Conservation (phyloP, 2,113 vertebrate species). For the Aythya baeri region DNA sequence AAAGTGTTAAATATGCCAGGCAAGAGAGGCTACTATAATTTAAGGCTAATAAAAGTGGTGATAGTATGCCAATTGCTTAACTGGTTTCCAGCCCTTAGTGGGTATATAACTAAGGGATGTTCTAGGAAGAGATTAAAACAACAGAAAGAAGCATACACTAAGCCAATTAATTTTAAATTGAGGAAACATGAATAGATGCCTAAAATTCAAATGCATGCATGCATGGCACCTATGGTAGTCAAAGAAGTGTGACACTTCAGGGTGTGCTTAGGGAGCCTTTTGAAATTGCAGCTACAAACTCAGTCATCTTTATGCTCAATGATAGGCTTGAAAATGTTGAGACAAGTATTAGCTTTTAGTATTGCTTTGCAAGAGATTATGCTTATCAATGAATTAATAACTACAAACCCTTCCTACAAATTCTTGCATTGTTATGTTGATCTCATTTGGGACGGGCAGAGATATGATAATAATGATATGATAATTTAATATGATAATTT, state of each 20-base stretch:
- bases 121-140: neutral
- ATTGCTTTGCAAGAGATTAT: neutral
- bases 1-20: neutral
- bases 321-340: neutral
- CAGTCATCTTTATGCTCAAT: neutral
- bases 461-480: neutral
- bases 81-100: neutral
- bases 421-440: neutral
- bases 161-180: neutral
- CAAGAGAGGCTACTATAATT: neutral
- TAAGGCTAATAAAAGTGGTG: neutral
- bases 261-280: neutral
- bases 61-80: neutral
- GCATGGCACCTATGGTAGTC: neutral
- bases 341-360: constrained; percentile 16
- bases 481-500: neutral
- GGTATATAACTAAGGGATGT: neutral
- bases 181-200: neutral
- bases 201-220: neutral
- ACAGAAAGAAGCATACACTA: neutral
- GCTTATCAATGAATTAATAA: constrained; percentile 23
- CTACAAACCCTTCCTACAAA: constrained; percentile 8
- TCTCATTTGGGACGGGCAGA: neutral
- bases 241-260: neutral
- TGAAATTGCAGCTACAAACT: neutral